These are phyloP conservation scores for Panonychus citri DNA, from an alignment of 1,140 invertebrate species.

Conservation along the genomic window DNA sequence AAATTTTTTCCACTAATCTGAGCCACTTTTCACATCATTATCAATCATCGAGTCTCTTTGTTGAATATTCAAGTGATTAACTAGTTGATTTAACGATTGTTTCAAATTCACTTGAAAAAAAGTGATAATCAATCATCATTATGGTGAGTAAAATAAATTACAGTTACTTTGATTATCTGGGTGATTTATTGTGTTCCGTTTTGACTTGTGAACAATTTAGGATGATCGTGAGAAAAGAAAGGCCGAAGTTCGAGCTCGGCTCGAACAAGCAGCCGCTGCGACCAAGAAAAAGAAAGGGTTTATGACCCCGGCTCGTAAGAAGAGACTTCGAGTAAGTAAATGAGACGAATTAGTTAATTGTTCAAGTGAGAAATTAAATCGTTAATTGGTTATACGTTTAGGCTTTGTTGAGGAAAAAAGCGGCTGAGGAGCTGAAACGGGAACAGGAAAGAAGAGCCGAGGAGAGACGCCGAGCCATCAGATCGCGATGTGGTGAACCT, in stretches of 20 bases:
- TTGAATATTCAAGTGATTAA: too few relatives aligned
- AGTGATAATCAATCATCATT: too few relatives aligned
- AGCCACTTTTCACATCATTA: too few relatives aligned
- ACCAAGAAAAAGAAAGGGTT: conserved; percentile 64
- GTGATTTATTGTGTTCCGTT: too few relatives aligned
- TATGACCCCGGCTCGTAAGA: conserved; percentile 94
- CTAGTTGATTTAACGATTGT: too few relatives aligned
- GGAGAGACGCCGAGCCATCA: conserved; percentile 89
- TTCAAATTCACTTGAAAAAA: too few relatives aligned
- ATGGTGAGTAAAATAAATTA: too few relatives aligned
- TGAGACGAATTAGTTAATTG: background rate
- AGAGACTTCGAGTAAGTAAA: conserved; percentile 51
- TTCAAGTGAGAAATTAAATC: background rate
- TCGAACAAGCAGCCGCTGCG: conserved; percentile 79
- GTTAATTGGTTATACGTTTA: background rate
- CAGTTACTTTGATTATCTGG: too few relatives aligned
- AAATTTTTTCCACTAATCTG: too few relatives aligned
- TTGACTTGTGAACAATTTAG: background rate
- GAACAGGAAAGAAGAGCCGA: conserved; percentile 95
- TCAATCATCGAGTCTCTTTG: too few relatives aligned
- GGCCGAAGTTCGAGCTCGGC: conserved; percentile 67
- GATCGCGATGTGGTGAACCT: conserved; percentile 70
- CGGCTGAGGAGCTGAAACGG: conserved; percentile 96
- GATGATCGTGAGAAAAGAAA: conserved; percentile 20
- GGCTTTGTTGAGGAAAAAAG: conserved; percentile 94